Conservation (phyloP, 2,113 vertebrate genomes). For the Heteronetta atricapilla region DNA sequence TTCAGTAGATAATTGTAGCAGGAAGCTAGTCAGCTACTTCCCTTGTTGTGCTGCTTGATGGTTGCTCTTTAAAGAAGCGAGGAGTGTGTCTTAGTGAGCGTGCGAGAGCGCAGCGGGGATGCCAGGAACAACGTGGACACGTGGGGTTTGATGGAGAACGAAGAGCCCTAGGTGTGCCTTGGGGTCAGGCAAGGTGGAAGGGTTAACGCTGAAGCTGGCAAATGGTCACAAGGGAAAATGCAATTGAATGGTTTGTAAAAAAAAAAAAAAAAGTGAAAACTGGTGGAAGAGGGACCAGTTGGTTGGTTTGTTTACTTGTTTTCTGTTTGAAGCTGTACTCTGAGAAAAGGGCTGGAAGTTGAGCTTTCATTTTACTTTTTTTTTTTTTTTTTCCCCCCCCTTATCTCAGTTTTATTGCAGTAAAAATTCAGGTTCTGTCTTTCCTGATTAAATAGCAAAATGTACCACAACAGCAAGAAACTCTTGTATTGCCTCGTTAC, state of each 20-base stretch:
- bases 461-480: not conserved
- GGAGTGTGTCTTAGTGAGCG: not conserved
- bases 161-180: not conserved
- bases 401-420: not conserved
- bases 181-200: not conserved
- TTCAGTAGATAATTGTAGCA: not conserved
- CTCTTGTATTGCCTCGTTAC: not conserved
- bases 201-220: not conserved
- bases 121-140: fast-evolving
- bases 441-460: conserved; percentile 3
- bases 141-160: not conserved
- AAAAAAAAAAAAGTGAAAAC: not conserved
- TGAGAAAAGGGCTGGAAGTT: not conserved
- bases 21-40: not conserved
- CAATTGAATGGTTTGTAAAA: not conserved
- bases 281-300: not conserved
- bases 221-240: not conserved
- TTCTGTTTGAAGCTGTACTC: not conserved
- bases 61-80: not conserved
- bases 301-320: not conserved
- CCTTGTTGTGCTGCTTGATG: not conserved
- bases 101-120: not conserved
- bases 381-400: too few relatives aligned
- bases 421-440: not conserved
- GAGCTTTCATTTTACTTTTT: not conserved